Evolutionary conservation across 2,113 vertebrate genomes (phyloP).

Genomic region (Bothrops jararaca): DNA sequence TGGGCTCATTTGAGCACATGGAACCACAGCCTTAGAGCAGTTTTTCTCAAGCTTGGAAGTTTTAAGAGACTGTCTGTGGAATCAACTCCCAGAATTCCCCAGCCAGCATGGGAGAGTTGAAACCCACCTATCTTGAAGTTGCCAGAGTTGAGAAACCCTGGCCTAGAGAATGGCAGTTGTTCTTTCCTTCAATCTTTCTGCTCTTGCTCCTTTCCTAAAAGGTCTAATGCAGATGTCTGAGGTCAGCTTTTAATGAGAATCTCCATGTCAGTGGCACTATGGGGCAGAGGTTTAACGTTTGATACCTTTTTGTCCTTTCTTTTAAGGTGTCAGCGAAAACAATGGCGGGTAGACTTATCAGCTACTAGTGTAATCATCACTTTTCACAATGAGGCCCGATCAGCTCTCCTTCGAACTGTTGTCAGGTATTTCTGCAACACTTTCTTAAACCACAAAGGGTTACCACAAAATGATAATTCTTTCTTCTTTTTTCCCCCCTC

Average conservation of each 20-base stretch:
- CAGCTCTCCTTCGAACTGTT: slow-evolving; percentile 91
- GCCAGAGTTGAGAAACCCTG: neutral
- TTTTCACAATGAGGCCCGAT: slow-evolving; percentile 96
- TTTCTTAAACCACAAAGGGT: neutral
- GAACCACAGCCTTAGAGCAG: neutral
- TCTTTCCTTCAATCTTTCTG: neutral
- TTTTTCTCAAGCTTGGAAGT: neutral
- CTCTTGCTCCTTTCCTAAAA: neutral
- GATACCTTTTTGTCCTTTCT: slow-evolving; percentile 19
- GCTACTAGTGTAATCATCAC: slow-evolving; percentile 95
- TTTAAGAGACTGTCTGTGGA: neutral
- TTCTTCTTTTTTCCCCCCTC: neutral
- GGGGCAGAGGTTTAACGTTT: neutral
- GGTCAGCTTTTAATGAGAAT: neutral
- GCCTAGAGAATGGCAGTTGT: neutral
- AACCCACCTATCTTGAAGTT: neutral
- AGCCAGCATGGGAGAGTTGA: neutral
- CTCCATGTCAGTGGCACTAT: neutral
- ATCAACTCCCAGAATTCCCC: neutral
- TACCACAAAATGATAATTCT: neutral
- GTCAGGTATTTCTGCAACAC: slow-evolving; percentile 77
- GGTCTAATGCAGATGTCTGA: neutral
- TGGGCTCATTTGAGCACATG: neutral
- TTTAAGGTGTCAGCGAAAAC: slow-evolving; percentile 85
- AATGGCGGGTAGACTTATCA: slow-evolving; percentile 88